Evolutionary conservation across 2,888 invertebrate genomes (phyloP).

Genomic region (Microchrysa polita): DNA sequence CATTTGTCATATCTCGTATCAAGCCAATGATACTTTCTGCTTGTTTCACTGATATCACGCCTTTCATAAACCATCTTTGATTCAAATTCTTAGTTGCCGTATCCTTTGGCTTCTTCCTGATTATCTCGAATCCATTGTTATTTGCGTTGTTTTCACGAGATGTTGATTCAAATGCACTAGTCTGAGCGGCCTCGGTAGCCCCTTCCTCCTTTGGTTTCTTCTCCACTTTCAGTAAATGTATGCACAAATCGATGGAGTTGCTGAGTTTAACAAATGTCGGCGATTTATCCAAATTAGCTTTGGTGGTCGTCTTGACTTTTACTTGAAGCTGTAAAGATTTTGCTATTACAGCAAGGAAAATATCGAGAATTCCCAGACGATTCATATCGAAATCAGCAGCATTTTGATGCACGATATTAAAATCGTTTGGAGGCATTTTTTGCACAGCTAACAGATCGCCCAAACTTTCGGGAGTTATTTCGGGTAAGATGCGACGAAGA

Average conservation of each 20-base stretch:
- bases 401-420: constrained; percentile 73
- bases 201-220: constrained; percentile 26
- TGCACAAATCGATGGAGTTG: constrained; percentile 62
- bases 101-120: constrained; percentile 53
- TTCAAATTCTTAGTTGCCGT: constrained; percentile 61
- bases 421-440: constrained; percentile 77
- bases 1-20: constrained; percentile 91
- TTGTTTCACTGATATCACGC: constrained; percentile 82
- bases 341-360: constrained; percentile 89
- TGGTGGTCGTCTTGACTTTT: constrained; percentile 68
- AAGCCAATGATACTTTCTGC: constrained; percentile 89
- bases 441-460: constrained; percentile 79
- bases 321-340: constrained; percentile 92
- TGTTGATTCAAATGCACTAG: constrained; percentile 45
- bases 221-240: constrained; percentile 57
- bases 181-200: background rate
- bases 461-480: constrained; percentile 86
- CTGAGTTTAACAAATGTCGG: constrained; percentile 61
- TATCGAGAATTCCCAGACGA: constrained; percentile 84
- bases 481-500: constrained; percentile 86
- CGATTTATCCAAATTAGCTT: constrained; percentile 69
- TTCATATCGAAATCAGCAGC: constrained; percentile 63
- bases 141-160: constrained; percentile 20
- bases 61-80: constrained; percentile 85
- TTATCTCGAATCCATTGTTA: constrained; percentile 51